Conservation (phyloP, 2,797 vertebrate species). For the Acipenser ruthenus region DNA sequence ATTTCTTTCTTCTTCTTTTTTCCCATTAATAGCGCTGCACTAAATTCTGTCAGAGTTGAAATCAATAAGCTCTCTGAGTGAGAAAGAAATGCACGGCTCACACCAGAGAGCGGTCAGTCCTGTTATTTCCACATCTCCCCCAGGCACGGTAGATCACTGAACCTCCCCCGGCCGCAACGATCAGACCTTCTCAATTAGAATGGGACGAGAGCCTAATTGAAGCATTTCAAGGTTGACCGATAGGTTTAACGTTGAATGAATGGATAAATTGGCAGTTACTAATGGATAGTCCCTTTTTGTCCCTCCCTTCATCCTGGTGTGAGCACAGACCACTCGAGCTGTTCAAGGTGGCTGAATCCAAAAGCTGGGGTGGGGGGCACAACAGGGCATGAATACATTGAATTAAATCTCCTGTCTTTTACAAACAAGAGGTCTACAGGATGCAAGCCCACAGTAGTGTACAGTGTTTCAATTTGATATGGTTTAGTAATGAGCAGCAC, state of each 20-base stretch:
- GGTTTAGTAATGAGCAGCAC: too few species aligned
- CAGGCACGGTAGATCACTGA: conserved; percentile 10
- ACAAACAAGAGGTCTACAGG: too few species aligned
- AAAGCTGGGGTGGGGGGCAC: too few species aligned
- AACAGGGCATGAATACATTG: too few species aligned
- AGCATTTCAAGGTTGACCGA: background rate
- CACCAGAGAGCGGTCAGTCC: background rate
- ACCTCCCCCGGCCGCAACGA: conserved; percentile 23
- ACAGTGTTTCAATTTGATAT: too few species aligned
- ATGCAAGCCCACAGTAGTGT: too few species aligned
- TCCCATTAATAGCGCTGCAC: conserved; percentile 23
- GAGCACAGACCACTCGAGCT: too few species aligned
- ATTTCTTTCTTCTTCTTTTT: conserved; percentile 9
- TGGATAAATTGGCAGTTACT: conserved; percentile 3
- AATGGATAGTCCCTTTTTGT: background rate
- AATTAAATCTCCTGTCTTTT: too few species aligned
- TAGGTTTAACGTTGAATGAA: background rate
- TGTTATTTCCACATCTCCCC: background rate
- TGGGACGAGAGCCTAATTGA: background rate
- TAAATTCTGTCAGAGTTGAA: conserved; percentile 27
- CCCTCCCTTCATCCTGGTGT: too few species aligned
- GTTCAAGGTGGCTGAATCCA: too few species aligned
- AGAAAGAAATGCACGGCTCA: conserved; percentile 14
- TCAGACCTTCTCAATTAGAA: conserved; percentile 16
- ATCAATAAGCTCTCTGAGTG: conserved; percentile 28